Conservation (phyloP, 2,797 vertebrate species). For the Alectoris magna region DNA sequence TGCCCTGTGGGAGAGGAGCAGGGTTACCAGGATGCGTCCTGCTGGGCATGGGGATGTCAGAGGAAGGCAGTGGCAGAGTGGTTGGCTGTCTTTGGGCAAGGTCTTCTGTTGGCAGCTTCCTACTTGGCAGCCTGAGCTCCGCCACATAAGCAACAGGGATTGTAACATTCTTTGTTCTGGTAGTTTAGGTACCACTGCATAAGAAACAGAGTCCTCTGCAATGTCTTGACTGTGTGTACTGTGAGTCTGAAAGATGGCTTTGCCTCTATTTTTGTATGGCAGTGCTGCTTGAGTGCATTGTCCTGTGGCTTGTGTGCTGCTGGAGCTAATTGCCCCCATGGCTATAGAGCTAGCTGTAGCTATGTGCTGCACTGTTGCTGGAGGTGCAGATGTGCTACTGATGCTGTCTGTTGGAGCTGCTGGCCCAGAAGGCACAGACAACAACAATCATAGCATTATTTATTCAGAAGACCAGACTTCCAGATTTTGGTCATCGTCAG, state of each 20-base stretch:
- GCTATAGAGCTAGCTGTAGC: not conserved
- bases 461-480: not conserved
- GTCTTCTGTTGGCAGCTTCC: not conserved
- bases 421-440: not conserved
- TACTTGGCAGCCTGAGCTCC: not conserved
- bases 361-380: not conserved
- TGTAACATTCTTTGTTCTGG: not conserved
- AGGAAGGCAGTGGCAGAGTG: not conserved
- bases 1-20: too few relatives aligned
- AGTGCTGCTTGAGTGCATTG: accelerated
- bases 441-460: not conserved
- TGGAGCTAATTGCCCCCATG: not conserved
- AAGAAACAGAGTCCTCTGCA: not conserved
- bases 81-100: not conserved
- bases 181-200: not conserved
- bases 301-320: not conserved
- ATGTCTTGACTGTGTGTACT: accelerated
- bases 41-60: not conserved
- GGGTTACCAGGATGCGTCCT: not conserved
- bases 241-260: not conserved
- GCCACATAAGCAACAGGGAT: too few relatives aligned
- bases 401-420: not conserved
- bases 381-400: not conserved
- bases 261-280: not conserved
- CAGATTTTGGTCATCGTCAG: not conserved